Percentiles rank a stretch among this genome's conserved stretches.
phyloP scores from a whole-genome alignment of 2,113 vertebrate species.

The Cromileptes altivelis region DNA sequence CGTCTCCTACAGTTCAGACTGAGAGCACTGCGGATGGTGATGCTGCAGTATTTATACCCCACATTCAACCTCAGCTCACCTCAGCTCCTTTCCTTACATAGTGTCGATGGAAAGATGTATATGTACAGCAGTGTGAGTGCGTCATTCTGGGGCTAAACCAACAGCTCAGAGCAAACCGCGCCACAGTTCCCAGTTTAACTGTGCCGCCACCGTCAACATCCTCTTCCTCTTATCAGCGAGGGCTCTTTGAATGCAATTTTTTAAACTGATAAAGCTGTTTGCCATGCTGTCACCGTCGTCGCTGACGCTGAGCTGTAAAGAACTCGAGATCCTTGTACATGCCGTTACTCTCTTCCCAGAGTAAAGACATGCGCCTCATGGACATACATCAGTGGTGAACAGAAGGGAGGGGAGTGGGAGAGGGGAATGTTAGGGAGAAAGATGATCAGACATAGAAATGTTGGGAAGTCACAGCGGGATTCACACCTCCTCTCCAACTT shows the following conservation, averaged over 20 bases:
- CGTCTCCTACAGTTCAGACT: slow-evolving; percentile 70
- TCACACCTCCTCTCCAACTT: slow-evolving; percentile 33
- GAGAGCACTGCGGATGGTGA: slow-evolving; percentile 78
- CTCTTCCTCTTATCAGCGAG: neutral
- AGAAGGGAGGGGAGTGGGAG: slow-evolving; percentile 9
- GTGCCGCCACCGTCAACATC: neutral
- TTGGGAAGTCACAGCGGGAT: slow-evolving; percentile 26
- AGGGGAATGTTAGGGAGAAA: slow-evolving; percentile 18
- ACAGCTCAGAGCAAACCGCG: slow-evolving; percentile 20
- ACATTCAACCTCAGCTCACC: slow-evolving; percentile 73
- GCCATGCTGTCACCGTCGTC: slow-evolving; percentile 32
- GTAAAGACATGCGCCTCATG: slow-evolving; percentile 29
- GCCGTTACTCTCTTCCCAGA: slow-evolving; percentile 22
- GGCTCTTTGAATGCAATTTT: slow-evolving; percentile 8
- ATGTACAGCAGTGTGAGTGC: slow-evolving; percentile 40
- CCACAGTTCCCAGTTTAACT: slow-evolving; percentile 14
- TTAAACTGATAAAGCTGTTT: slow-evolving; percentile 25
- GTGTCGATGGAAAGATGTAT: slow-evolving; percentile 45
- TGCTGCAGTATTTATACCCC: slow-evolving; percentile 77
- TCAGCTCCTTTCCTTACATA: slow-evolving; percentile 61
- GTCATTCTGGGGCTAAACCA: slow-evolving; percentile 30
- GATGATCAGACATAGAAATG: slow-evolving; percentile 45
- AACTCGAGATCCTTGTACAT: slow-evolving; percentile 9
- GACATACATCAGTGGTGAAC: slow-evolving; percentile 35
- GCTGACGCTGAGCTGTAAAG: slow-evolving; percentile 42